Percentiles rank a stretch among this genome's conserved stretches.
These are phyloP conservation scores for Sminthurinus aureus DNA, from an alignment of 2,888 invertebrate genomes.

Conservation along the genomic window DNA sequence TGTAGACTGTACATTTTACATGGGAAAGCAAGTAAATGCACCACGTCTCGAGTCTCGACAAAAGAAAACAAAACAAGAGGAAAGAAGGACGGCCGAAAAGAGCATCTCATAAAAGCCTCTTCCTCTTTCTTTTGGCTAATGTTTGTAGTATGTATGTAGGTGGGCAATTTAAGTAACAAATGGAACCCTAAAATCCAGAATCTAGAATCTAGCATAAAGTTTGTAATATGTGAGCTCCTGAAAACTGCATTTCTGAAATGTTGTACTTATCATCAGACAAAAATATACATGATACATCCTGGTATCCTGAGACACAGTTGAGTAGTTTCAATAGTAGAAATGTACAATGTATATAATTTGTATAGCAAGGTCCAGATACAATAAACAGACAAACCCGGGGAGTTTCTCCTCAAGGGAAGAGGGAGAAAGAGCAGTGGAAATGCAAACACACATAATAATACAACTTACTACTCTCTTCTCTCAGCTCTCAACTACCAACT, in stretches of 20 bases:
- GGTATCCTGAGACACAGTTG: background rate
- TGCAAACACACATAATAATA: background rate
- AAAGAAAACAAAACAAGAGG: background rate
- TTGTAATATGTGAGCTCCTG: constrained; percentile 26
- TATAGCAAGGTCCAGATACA: background rate
- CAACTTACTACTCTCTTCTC: background rate
- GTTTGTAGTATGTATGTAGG: too few species aligned
- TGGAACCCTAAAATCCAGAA: constrained; percentile 19
- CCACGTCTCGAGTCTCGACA: background rate
- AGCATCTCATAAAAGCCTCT: constrained; percentile 20
- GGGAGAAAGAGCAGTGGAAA: background rate
- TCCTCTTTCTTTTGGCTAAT: constrained; percentile 26
- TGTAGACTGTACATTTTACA: too few species aligned
- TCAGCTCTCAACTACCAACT: too few species aligned
- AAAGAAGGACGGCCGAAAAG: background rate
- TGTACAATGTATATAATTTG: background rate
- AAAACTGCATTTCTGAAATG: background rate
- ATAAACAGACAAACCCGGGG: background rate
- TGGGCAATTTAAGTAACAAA: constrained; percentile 41
- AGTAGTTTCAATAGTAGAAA: too few species aligned
- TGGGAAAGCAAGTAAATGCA: background rate
- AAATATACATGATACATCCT: background rate
- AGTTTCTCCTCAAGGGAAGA: background rate
- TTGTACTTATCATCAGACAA: background rate
- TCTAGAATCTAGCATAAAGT: background rate